Evolutionary conservation across 2,888 invertebrate species (phyloP).

Genomic region (Ichneumoninae sp.): DNA sequence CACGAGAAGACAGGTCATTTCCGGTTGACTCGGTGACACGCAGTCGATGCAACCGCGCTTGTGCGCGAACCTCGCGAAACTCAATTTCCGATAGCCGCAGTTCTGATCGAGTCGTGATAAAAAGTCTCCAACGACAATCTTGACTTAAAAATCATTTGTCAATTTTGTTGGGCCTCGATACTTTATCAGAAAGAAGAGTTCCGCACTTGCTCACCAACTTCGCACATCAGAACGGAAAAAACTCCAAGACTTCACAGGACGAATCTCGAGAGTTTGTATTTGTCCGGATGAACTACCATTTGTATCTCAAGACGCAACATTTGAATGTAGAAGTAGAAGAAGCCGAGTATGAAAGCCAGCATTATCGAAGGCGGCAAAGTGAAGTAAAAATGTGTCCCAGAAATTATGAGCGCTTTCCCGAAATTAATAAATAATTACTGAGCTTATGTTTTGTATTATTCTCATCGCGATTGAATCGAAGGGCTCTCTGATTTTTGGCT

Average conservation of each 20-base stretch:
- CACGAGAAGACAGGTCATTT: slow-evolving; percentile 29
- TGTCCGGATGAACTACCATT: slow-evolving; percentile 77
- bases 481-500: background rate
- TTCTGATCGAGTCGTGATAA: background rate
- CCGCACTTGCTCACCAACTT: slow-evolving; percentile 7
- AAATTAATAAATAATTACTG: background rate
- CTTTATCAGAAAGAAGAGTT: slow-evolving; percentile 2
- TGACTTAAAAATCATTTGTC: background rate
- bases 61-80: background rate
- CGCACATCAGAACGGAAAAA: background rate
- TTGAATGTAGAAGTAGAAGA: slow-evolving; percentile 79
- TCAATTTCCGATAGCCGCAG: background rate
- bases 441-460: background rate
- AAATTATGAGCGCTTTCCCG: background rate
- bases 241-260: slow-evolving; percentile 69
- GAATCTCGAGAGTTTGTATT: slow-evolving; percentile 78
- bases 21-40: slow-evolving; percentile 41
- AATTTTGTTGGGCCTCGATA: background rate
- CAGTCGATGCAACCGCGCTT: background rate
- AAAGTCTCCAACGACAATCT: background rate
- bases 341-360: slow-evolving; percentile 79
- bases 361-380: slow-evolving; percentile 65
- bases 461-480: background rate
- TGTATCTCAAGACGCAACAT: slow-evolving; percentile 79
- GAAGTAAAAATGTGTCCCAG: background rate